A percentile compares a stretch with the other conserved stretches of the same genome.
phyloP scores from a whole-genome alignment of 2,888 invertebrate species.

The Lasioglossum figueresi region DNA sequence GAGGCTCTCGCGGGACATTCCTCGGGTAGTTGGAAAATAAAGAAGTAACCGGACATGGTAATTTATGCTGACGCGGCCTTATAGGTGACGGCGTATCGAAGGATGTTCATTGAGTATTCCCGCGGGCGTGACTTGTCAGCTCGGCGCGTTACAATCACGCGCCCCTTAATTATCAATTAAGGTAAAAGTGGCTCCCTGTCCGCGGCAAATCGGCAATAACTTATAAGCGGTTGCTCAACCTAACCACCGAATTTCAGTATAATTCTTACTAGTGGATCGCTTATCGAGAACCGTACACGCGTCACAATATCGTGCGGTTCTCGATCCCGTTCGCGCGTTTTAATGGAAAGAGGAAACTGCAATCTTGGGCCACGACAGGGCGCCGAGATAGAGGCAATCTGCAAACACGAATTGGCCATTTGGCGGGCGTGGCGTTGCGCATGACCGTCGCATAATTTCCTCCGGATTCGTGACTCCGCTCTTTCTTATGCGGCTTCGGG shows the following conservation, averaged over 20 bases:
- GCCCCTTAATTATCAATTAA: slow-evolving; percentile 45
- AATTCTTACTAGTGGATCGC: slow-evolving; percentile 36
- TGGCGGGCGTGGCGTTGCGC: slow-evolving; percentile 79
- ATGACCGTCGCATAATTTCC: slow-evolving; percentile 75
- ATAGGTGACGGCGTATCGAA: background rate
- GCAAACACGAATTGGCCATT: slow-evolving; percentile 84
- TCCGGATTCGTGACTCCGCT: slow-evolving; percentile 70
- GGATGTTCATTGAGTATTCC: slow-evolving; percentile 23
- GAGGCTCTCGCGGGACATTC: background rate
- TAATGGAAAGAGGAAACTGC: slow-evolving; percentile 81
- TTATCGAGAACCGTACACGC: slow-evolving; percentile 45
- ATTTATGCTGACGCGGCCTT: background rate
- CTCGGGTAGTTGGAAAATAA: background rate
- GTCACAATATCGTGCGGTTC: slow-evolving; percentile 40
- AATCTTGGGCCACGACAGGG: slow-evolving; percentile 79
- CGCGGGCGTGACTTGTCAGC: slow-evolving; percentile 22
- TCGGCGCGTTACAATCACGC: background rate
- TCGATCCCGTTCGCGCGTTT: slow-evolving; percentile 46
- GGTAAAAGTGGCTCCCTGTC: slow-evolving; percentile 31
- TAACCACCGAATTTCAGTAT: slow-evolving; percentile 47
- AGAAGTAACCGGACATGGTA: background rate
- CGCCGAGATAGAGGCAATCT: slow-evolving; percentile 83
- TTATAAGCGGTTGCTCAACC: slow-evolving; percentile 21
- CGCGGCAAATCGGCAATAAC: background rate
- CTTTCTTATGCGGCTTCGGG: slow-evolving; percentile 65